A percentile compares a stretch with the other conserved stretches of the same genome.
These are phyloP conservation scores for Heliconius ismenius DNA, from an alignment of 2,888 invertebrate genomes.

Conservation along the genomic window DNA sequence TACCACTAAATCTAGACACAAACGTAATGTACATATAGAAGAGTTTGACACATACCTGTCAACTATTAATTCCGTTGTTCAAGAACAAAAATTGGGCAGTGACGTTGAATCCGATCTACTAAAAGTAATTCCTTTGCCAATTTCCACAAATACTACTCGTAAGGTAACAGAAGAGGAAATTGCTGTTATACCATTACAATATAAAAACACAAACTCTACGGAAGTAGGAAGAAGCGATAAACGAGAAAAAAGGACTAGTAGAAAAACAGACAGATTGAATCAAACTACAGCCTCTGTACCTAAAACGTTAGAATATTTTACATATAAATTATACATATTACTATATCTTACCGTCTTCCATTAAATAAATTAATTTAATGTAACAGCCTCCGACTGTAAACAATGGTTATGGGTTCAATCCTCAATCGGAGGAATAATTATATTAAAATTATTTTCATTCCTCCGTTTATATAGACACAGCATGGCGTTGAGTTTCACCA, in stretches of 20 bases:
- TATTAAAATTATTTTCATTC: background rate
- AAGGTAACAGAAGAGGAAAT: constrained; percentile 55
- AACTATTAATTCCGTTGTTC: constrained; percentile 53
- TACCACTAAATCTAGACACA: constrained; percentile 55
- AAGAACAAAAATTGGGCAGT: constrained; percentile 52
- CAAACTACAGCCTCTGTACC: constrained; percentile 78
- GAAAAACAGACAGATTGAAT: constrained; percentile 76
- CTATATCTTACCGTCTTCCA: background rate
- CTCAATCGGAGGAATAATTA: background rate
- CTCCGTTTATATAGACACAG: background rate
- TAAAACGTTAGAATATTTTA: constrained; percentile 68
- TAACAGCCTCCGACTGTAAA: background rate
- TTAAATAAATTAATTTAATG: too few species aligned
- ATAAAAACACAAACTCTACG: constrained; percentile 71
- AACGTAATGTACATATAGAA: constrained; percentile 59
- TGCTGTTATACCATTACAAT: constrained; percentile 65
- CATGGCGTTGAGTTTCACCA: background rate
- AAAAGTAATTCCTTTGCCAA: constrained; percentile 67
- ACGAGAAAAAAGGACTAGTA: constrained; percentile 76
- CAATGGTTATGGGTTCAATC: background rate
- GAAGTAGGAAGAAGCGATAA: constrained; percentile 64
- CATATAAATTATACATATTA: background rate
- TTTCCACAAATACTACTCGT: constrained; percentile 46
- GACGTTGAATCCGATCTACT: constrained; percentile 59
- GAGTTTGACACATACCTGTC: constrained; percentile 59